phyloP scores from a whole-genome alignment of 2,797 vertebrate genomes.

The Myoxocephalus aenaeus region DNA sequence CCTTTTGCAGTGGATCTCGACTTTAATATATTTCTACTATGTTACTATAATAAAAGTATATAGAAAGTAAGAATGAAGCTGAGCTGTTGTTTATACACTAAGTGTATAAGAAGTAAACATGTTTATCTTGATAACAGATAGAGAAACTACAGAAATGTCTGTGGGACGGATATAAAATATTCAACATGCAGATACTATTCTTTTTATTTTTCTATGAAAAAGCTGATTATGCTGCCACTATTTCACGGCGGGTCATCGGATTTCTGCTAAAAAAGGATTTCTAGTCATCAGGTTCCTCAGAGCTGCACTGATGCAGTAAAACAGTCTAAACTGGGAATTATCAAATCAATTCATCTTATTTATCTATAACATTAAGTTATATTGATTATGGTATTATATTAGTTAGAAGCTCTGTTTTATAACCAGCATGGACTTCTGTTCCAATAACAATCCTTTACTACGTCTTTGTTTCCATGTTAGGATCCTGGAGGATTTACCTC shows the following conservation, averaged over 20 bases:
- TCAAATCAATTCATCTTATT: background rate
- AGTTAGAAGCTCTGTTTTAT: background rate
- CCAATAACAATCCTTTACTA: no score
- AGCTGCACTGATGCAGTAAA: no score
- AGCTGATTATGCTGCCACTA: background rate
- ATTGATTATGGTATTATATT: background rate
- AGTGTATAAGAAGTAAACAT: background rate
- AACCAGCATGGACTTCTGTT: background rate
- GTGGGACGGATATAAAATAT: no score
- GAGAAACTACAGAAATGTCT: no score
- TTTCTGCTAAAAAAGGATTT: background rate
- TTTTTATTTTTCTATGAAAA: no score
- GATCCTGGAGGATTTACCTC: background rate
- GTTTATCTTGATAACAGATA: no score
- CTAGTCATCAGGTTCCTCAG: conserved; percentile 6
- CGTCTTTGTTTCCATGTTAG: background rate
- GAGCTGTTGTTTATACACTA: background rate
- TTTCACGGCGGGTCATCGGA: background rate
- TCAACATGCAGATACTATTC: no score
- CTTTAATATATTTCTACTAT: no score
- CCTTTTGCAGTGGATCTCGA: no score
- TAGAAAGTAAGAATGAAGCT: background rate
- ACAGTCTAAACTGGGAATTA: background rate
- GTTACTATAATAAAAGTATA: background rate
- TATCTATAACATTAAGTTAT: background rate